Evolutionary conservation across 1,140 invertebrate species (phyloP), one percentile per base, ranked within the genome.

Genomic region (Drosophila dunni): DNA sequence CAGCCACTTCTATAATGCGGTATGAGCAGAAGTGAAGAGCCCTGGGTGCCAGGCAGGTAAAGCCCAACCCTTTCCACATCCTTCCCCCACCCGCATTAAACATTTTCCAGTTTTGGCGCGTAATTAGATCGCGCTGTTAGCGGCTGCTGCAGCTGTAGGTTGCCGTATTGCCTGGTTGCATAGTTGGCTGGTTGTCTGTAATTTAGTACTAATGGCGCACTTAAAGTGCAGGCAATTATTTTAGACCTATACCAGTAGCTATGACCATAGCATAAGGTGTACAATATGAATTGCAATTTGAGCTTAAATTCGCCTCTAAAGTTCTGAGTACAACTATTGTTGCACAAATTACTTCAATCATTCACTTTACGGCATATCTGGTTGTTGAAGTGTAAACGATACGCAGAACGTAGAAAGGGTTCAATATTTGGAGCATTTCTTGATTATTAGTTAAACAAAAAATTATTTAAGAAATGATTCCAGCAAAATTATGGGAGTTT

Each of bases 141-240:
- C 75, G 78, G 79, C 70, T 71, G 75, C 70, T 24, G 44, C 10
- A 11, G 48, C 51, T 70, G 60, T 61, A 64, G 58, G 48, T 36
- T 34, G 42, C 34, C 11, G 68, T 60, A n/a, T 11, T 72, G 61
- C 46, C 36, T 67, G 10, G 33, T 24, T 69, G 54, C 36, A 13
- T 57, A 34, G 34, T 11, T 72, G 61, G 46, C 11, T 57, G 70
- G 66, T 66, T 86, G 83, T 79, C 83, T 88, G 83, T 88, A 86
- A 86, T 86, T 86, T 86, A 88, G 83, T 86, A 88, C 83, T 86
- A 88, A 86, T 86, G 83, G 83, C 72, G 73, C 83, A 86, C 83
- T 86, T 86, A 86, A 86, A 86, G 83, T 78, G 76, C 83, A 68
- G 83, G 83, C 83, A 86, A 86, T 86, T 86, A 86, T 88, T 88